These are phyloP conservation scores for Calameuta pallipes DNA, from an alignment of 2,888 invertebrate species.

Conservation along the genomic window DNA sequence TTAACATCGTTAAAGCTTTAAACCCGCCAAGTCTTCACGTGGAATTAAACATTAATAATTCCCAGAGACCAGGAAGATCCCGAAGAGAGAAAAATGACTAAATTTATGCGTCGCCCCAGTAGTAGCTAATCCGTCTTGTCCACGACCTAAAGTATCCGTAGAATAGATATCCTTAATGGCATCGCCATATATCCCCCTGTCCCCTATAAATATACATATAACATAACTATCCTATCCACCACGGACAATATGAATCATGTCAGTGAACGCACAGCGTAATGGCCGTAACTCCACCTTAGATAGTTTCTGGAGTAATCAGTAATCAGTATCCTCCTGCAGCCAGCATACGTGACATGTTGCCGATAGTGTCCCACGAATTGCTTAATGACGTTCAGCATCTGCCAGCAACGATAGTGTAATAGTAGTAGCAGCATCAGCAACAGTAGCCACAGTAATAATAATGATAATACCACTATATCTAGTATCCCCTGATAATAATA, in stretches of 20 bases:
- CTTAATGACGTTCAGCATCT: not conserved
- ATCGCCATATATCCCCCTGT: not conserved
- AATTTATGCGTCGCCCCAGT: not conserved
- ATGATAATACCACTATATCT: not conserved
- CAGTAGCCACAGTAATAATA: not conserved
- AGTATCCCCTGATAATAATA: not conserved
- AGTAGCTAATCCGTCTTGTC: not conserved
- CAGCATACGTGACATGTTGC: not conserved
- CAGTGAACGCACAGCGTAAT: not conserved
- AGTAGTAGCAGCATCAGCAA: not conserved
- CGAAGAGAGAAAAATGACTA: slow-evolving; percentile 19
- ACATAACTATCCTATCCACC: not conserved
- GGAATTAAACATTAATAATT: not conserved
- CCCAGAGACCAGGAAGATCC: slow-evolving; percentile 5
- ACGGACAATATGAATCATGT: not conserved
- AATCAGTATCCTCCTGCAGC: not conserved
- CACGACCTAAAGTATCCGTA: slow-evolving; percentile 1
- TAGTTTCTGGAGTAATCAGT: not conserved
- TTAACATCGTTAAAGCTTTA: not conserved
- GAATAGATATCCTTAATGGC: slow-evolving; percentile 1
- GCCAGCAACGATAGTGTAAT: not conserved
- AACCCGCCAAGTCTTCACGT: not conserved
- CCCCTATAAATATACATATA: not conserved
- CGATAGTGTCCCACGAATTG: not conserved
- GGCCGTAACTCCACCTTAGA: not conserved